Evolutionary conservation across 2,113 vertebrate genomes (phyloP).

Genomic region (Centropus bengalensis): DNA sequence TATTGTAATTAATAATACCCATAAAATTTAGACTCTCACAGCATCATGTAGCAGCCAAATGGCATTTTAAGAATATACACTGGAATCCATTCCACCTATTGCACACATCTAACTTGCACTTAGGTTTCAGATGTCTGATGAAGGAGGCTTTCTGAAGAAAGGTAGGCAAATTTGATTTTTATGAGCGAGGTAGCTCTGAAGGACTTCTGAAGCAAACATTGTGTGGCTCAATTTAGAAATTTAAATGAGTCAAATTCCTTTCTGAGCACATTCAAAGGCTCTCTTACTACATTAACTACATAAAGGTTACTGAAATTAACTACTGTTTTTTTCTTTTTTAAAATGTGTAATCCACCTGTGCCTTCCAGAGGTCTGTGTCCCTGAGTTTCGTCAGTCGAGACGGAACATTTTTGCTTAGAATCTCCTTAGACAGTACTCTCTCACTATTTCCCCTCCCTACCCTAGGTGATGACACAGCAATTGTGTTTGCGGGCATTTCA

Average conservation of each 20-base stretch:
- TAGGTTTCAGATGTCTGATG: conserved; percentile 16
- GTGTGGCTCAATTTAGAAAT: conserved; percentile 37
- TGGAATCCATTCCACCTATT: conserved; percentile 38
- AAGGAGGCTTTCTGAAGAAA: conserved; percentile 55
- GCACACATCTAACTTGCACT: background rate
- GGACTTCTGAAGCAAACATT: conserved; percentile 31
- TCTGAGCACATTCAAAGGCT: conserved; percentile 46
- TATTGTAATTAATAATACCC: background rate
- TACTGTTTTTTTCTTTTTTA: background rate
- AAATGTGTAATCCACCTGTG: background rate
- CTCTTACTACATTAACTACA: conserved; percentile 5
- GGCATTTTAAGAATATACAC: background rate
- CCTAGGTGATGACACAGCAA: background rate
- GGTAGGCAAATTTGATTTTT: conserved; percentile 60
- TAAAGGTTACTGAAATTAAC: background rate
- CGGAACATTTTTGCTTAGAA: background rate
- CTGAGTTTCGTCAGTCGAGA: background rate
- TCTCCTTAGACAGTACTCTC: background rate
- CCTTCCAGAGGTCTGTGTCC: background rate
- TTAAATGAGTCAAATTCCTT: conserved; percentile 40
- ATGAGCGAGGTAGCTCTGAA: conserved; percentile 25
- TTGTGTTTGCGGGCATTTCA: background rate
- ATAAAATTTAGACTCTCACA: background rate
- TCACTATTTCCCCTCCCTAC: background rate
- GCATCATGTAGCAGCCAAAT: background rate